A percentile compares a stretch with the other conserved stretches of the same genome.
These are phyloP conservation scores for Apis laboriosa DNA, from an alignment of 1,140 invertebrate genomes.

Conservation along the genomic window DNA sequence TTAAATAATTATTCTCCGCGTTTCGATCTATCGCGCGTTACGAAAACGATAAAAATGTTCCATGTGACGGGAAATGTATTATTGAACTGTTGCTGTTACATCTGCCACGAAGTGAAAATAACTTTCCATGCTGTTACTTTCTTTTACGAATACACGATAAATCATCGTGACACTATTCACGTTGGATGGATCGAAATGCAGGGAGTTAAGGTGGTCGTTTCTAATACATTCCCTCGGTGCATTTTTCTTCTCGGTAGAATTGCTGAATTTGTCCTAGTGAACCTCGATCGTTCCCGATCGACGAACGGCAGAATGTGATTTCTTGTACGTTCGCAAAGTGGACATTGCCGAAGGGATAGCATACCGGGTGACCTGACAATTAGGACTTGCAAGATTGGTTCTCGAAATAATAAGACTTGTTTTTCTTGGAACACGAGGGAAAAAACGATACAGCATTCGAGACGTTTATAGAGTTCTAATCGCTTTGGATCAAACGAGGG, in stretches of 20 bases:
- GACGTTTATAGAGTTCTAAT: slow-evolving; percentile 13
- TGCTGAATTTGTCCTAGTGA: slow-evolving; percentile 44
- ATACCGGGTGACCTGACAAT: slow-evolving; percentile 45
- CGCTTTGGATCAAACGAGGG: background rate
- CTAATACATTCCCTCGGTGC: slow-evolving; percentile 7
- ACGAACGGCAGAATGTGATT: slow-evolving; percentile 50
- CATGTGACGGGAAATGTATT: background rate
- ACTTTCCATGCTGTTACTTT: background rate
- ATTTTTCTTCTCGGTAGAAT: slow-evolving; percentile 23
- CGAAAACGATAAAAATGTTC: background rate
- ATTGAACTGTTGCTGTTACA: background rate
- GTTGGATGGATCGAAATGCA: background rate
- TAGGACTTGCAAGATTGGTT: background rate
- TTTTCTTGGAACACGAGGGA: background rate
- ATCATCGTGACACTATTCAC: background rate
- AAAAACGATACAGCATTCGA: background rate
- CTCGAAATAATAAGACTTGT: slow-evolving; percentile 23
- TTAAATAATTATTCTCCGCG: background rate
- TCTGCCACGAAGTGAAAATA: background rate
- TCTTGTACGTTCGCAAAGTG: slow-evolving; percentile 39
- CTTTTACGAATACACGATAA: background rate
- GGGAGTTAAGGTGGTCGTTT: slow-evolving; percentile 10
- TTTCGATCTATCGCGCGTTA: background rate
- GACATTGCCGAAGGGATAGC: slow-evolving; percentile 37
- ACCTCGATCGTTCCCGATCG: slow-evolving; percentile 37